phyloP scores from a whole-genome alignment of 2,113 vertebrate species.

The Pongo abelii region DNA sequence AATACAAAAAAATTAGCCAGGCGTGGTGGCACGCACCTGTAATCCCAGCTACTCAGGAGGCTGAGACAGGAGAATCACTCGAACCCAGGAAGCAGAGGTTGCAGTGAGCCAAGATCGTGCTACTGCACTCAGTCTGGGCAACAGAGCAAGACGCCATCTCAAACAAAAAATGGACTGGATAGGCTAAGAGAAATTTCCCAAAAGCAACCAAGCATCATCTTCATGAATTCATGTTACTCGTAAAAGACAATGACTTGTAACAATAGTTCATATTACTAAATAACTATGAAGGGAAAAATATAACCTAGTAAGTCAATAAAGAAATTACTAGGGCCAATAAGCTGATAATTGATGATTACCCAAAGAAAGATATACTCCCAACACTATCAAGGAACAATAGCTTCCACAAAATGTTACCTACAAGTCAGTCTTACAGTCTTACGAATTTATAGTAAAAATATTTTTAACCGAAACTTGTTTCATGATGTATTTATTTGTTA shows the following conservation, averaged over 20 bases:
- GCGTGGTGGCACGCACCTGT: too few species aligned
- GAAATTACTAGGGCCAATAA: constrained; percentile 12
- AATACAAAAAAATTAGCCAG: too few species aligned
- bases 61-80: too few species aligned
- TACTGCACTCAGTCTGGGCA: too few species aligned
- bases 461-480: constrained; percentile 39
- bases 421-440: constrained; percentile 17
- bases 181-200: constrained; percentile 60
- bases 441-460: not conserved
- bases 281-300: constrained; percentile 37
- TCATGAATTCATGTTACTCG: constrained; percentile 50
- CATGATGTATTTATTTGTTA: not conserved
- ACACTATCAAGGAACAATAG: constrained; percentile 38
- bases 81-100: too few species aligned
- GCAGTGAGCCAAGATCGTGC: too few species aligned
- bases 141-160: too few species aligned
- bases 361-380: constrained; percentile 41
- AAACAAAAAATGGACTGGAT: constrained; percentile 21
- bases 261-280: constrained; percentile 42
- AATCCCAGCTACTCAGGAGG: too few species aligned
- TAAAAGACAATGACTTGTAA: constrained; percentile 46
- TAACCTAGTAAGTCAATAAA: constrained; percentile 41
- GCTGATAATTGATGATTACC: constrained; percentile 19
- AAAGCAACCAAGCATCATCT: constrained; percentile 55
- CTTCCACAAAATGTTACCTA: constrained; percentile 43